These are phyloP conservation scores for Tribolium madens DNA, from an alignment of 1,140 invertebrate species.

Conservation along the genomic window DNA sequence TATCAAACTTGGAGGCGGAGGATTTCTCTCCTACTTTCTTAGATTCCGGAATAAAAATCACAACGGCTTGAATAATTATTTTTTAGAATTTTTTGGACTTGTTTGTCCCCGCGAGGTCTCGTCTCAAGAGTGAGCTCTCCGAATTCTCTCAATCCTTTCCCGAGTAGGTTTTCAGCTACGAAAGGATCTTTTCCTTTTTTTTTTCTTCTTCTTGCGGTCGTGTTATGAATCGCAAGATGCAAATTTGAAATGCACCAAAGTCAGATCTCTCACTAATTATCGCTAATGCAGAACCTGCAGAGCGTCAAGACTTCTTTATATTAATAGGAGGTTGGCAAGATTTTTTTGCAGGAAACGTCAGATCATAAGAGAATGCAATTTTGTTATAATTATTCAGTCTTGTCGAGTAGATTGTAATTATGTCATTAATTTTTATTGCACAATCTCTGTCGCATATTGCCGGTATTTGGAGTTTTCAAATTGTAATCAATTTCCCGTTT, in stretches of 20 bases:
- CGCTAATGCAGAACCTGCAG: background rate
- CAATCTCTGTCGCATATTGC: background rate
- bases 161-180: constrained; percentile 18
- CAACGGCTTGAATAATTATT: constrained; percentile 22
- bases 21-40: background rate
- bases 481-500: constrained; percentile 1
- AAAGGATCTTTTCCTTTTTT: background rate
- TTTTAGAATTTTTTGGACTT: constrained; percentile 21
- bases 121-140: constrained; percentile 23
- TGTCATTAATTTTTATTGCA: background rate
- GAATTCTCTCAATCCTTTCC: constrained; percentile 20
- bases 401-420: background rate
- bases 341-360: background rate
- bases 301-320: background rate
- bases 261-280: background rate
- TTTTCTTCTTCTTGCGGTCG: background rate
- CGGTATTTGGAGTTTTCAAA: background rate
- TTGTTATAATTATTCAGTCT: background rate
- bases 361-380: background rate
- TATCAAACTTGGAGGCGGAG: background rate
- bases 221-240: constrained; percentile 8
- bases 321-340: background rate
- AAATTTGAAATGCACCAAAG: constrained; percentile 1
- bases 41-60: constrained; percentile 8
- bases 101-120: constrained; percentile 29